These are phyloP conservation scores for Sarcophilus harrisii DNA, from an alignment of 2,797 vertebrate genomes.

Conservation along the genomic window DNA sequence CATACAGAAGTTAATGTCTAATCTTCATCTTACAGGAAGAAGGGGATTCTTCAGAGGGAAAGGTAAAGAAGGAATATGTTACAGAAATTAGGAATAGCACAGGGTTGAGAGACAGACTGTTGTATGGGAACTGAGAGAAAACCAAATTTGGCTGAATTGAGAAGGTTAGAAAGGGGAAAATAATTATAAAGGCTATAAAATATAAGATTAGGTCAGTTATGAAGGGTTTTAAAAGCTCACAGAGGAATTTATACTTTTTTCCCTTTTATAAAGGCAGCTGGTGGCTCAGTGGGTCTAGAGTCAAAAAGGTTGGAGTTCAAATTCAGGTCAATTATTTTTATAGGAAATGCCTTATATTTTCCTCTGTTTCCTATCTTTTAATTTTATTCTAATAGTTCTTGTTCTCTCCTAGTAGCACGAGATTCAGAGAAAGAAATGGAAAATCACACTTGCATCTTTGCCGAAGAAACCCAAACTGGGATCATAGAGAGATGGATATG, in stretches of 20 bases:
- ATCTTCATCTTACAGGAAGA: not conserved
- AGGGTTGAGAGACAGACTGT: not conserved
- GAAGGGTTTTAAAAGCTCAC: not conserved
- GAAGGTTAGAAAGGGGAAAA: not conserved
- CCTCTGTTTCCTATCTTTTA: not conserved
- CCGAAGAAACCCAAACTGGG: not conserved
- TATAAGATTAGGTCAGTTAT: not conserved
- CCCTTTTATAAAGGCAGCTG: not conserved
- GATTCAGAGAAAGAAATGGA: too few species aligned
- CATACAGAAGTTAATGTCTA: not conserved
- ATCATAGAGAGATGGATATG: not conserved
- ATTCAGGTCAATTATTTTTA: not conserved
- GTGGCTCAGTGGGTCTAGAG: not conserved
- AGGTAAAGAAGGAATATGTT: not conserved
- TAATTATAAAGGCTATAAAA: not conserved
- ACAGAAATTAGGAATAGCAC: not conserved
- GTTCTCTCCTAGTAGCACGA: too few species aligned
- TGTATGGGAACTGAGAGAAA: not conserved
- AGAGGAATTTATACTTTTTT: not conserved
- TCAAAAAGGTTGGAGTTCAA: not conserved
- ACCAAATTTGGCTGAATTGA: not conserved
- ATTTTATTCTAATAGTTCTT: not conserved
- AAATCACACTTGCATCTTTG: too few species aligned
- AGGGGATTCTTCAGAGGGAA: not conserved
- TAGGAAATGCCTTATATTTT: not conserved